These are phyloP conservation scores for Acleris sparsana DNA, from an alignment of 2,888 invertebrate genomes.

Conservation along the genomic window DNA sequence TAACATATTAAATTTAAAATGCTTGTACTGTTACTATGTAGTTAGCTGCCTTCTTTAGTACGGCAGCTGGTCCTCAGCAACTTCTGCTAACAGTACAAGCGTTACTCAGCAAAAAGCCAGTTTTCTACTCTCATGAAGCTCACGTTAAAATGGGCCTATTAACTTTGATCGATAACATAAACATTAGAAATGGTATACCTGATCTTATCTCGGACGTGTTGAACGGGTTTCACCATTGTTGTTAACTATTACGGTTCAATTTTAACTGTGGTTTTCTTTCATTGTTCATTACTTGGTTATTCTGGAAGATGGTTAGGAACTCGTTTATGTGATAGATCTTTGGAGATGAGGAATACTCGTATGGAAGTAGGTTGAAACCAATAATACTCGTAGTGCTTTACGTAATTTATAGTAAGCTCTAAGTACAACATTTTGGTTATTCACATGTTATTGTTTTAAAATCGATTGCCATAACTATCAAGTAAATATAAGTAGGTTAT, in stretches of 20 bases:
- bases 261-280: background rate
- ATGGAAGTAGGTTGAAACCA: background rate
- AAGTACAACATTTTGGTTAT: too few relatives aligned
- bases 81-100: conserved; percentile 1
- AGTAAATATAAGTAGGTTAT: too few relatives aligned
- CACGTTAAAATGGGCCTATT: conserved; percentile 32
- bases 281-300: conserved; percentile 22
- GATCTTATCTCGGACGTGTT: conserved; percentile 10
- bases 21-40: too few relatives aligned
- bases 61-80: too few relatives aligned
- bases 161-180: conserved; percentile 37
- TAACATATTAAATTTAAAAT: too few relatives aligned
- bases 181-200: conserved; percentile 34
- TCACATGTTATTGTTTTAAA: too few relatives aligned
- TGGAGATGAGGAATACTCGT: background rate
- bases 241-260: background rate
- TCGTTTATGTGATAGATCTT: conserved; percentile 13
- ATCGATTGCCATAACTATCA: too few relatives aligned
- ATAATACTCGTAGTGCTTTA: too few relatives aligned
- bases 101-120: conserved; percentile 43
- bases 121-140: conserved; percentile 37
- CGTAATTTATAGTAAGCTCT: too few relatives aligned
- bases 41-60: too few relatives aligned
- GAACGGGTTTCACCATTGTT: background rate
- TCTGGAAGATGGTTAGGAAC: conserved; percentile 27